A percentile compares a stretch with the other conserved stretches of the same genome.
Conservation (phyloP, 2,113 vertebrate species). For the Neolamprologus toae region DNA sequence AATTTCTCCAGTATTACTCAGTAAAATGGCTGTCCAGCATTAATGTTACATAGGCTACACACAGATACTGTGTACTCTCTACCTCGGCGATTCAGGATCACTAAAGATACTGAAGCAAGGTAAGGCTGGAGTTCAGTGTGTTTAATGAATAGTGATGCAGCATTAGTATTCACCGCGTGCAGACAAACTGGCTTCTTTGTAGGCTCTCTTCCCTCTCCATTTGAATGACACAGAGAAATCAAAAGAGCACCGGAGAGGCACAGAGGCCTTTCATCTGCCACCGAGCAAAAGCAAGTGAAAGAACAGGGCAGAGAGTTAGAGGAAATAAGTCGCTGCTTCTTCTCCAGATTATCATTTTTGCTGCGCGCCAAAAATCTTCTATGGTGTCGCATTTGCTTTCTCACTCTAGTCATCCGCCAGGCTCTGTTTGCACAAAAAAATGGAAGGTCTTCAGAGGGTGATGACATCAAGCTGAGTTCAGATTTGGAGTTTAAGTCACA, state of each 20-base stretch:
- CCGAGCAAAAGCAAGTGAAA: constrained; percentile 21
- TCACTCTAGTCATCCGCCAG: not conserved
- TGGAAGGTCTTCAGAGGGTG: not conserved
- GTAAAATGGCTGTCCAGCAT: not conserved
- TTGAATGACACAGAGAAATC: constrained; percentile 44
- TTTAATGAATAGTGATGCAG: constrained; percentile 21
- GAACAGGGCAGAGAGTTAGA: constrained; percentile 15
- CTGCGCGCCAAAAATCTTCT: not conserved
- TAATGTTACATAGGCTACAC: not conserved
- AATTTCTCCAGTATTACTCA: not conserved
- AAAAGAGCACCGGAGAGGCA: constrained; percentile 19
- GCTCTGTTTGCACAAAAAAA: not conserved
- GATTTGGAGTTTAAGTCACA: not conserved
- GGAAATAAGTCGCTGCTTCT: not conserved
- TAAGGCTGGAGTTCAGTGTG: not conserved
- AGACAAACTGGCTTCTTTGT: constrained; percentile 9
- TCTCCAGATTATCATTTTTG: constrained; percentile 9
- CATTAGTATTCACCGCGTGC: constrained; percentile 46
- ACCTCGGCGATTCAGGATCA: not conserved
- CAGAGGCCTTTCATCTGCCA: constrained; percentile 43
- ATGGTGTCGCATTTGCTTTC: not conserved
- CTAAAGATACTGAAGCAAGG: not conserved
- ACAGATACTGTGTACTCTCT: not conserved
- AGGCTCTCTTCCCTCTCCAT: not conserved
- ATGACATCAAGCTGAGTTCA: not conserved